A percentile compares a stretch with the other conserved stretches of the same genome.
Evolutionary conservation across 1,140 invertebrate genomes (phyloP).

Genomic region (Laodelphax striatellus): DNA sequence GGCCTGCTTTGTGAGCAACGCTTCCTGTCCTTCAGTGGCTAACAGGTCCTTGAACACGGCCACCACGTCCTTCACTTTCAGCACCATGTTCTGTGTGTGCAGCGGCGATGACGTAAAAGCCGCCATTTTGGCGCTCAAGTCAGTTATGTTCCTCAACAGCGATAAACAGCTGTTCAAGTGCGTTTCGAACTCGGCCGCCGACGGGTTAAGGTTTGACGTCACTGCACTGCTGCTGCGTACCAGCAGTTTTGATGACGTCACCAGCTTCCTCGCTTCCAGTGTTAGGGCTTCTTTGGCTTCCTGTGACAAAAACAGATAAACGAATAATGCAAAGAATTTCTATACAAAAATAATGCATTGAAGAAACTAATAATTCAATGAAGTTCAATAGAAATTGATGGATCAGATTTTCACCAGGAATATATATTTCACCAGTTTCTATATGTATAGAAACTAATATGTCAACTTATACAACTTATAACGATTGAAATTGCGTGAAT

Average conservation of each 20-base stretch:
- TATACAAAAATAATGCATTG: neutral
- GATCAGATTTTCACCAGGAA: too few relatives aligned
- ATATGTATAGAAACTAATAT: too few relatives aligned
- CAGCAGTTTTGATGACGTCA: conserved; percentile 69
- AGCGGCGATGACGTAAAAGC: conserved; percentile 59
- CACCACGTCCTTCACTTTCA: conserved; percentile 45
- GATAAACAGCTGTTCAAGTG: conserved; percentile 58
- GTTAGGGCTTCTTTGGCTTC: conserved; percentile 64
- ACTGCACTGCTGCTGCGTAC: conserved; percentile 41
- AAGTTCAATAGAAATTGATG: too few relatives aligned
- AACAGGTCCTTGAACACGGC: conserved; percentile 17
- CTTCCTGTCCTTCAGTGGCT: conserved; percentile 34
- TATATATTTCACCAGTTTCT: too few relatives aligned
- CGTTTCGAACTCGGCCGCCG: conserved; percentile 41
- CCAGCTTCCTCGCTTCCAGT: conserved; percentile 62
- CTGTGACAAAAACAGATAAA: conserved; percentile 28
- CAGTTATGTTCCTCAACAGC: conserved; percentile 50
- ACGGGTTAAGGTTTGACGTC: conserved; percentile 22
- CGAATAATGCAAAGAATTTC: neutral
- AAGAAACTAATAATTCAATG: too few relatives aligned
- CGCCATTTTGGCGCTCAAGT: conserved; percentile 56
- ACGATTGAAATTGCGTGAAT: too few relatives aligned
- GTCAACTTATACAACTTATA: too few relatives aligned
- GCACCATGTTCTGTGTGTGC: conserved; percentile 64
- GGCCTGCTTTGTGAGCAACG: conserved; percentile 56